These are phyloP conservation scores for Keiferia lycopersicella DNA, from an alignment of 2,888 invertebrate genomes.

Conservation along the genomic window DNA sequence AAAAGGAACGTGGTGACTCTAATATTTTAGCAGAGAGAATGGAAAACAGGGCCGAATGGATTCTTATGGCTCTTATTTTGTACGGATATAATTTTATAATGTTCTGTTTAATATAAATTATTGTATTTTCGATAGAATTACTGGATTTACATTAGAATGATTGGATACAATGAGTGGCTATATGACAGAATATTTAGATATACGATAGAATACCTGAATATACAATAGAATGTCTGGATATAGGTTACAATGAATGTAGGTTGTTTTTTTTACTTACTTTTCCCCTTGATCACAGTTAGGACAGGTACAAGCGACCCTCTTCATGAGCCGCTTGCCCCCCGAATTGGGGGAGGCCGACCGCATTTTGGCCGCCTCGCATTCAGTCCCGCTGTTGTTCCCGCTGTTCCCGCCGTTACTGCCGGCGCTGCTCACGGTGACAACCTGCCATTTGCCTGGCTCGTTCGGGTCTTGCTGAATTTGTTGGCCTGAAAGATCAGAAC, in stretches of 20 bases:
- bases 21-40: too few relatives aligned
- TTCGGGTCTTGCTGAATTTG: conserved; percentile 91
- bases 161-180: too few relatives aligned
- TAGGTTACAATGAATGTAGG: too few relatives aligned
- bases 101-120: not conserved
- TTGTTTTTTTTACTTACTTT: conserved; percentile 68
- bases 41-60: too few relatives aligned
- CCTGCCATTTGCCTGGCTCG: conserved; percentile 93
- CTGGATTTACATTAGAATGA: too few relatives aligned
- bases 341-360: conserved; percentile 49
- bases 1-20: too few relatives aligned
- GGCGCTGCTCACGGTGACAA: conserved; percentile 71
- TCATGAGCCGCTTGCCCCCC: conserved; percentile 78
- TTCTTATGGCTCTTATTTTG: too few relatives aligned
- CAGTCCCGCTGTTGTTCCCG: conserved; percentile 43
- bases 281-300: conserved; percentile 97
- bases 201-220: too few relatives aligned
- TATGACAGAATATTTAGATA: too few relatives aligned
- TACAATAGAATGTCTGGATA: too few relatives aligned
- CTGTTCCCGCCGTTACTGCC: conserved; percentile 38
- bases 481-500: conserved; percentile 67
- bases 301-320: conserved; percentile 97
- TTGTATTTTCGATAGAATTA: too few relatives aligned
- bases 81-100: too few relatives aligned
- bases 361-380: conserved; percentile 66